These are phyloP conservation scores for Drosophila novamexicana DNA, from an alignment of 1,140 invertebrate genomes.

Conservation along the genomic window DNA sequence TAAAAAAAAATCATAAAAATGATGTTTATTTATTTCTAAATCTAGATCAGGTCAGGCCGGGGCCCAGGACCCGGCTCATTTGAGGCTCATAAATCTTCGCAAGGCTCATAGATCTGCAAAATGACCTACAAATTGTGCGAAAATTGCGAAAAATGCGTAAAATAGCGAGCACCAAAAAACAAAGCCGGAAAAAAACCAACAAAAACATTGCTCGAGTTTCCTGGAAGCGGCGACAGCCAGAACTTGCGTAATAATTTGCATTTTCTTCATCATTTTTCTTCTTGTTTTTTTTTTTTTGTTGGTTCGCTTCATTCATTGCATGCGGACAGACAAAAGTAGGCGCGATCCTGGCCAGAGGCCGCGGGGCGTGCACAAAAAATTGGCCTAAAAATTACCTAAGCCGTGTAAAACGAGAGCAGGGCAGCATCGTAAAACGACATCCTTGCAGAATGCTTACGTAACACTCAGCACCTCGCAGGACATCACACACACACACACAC, in stretches of 20 bases:
- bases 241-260: conserved; percentile 81
- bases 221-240: conserved; percentile 34
- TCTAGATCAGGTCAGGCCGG: conserved; percentile 66
- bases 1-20: conserved; percentile 81
- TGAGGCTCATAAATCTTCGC: conserved; percentile 52
- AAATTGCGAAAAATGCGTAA: conserved; percentile 27
- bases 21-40: conserved; percentile 52
- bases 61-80: conserved; percentile 23
- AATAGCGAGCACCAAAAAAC: conserved; percentile 23
- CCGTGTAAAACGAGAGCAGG: conserved; percentile 57
- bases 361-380: conserved; percentile 48
- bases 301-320: conserved; percentile 56
- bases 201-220: conserved; percentile 41
- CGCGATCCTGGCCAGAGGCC: conserved; percentile 9
- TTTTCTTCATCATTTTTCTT: conserved; percentile 48
- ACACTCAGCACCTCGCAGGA: conserved; percentile 18
- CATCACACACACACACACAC: neutral
- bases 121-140: conserved; percentile 53
- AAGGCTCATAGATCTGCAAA: neutral
- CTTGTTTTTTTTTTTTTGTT: conserved; percentile 17
- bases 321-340: neutral
- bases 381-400: conserved; percentile 79
- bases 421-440: conserved; percentile 56
- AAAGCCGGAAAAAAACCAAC: conserved; percentile 34
- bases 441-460: conserved; percentile 44